Base-by-base conservation (phyloP, 2,888 invertebrate genomes). In the Chrysina gloriosa region DNA sequence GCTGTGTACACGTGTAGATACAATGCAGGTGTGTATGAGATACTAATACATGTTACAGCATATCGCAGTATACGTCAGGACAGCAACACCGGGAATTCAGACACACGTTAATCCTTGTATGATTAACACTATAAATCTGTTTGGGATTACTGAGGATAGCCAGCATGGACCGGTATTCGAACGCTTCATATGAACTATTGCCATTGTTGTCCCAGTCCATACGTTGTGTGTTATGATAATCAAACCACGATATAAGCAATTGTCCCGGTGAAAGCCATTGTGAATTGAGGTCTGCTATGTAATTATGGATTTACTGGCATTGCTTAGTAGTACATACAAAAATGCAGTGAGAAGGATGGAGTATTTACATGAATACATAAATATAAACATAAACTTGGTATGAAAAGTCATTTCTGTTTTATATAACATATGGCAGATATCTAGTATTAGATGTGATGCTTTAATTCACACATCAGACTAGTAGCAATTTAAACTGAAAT, bases 91-190 rank as follows among this genome's bases (percentile, higher is more conserved):
- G 68, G 65, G 68, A 71, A 68, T 72, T 69, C 70, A 69, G 70
- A 69, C 70, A 73, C 68, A 81, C 84, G 85, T 83, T 87, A 87
- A 87, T 87, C 87, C 86, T 81, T 79, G 82, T 84, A 86, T 86
- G 86, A 87, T 87, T 87, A 87, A 87, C 87, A 86, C 86, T 84
- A 87, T 87, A 87, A 87, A 87, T 87, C 87, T 86, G 85, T 83
- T 84, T 80, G 77, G 83, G 83, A 82, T 83, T 83, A 83, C 72
- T 80, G 80, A 45, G 66, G 77, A 80, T 80, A 79, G 80, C 80
- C 81, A 73, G 74, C 72, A 71, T 69, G 69, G 72, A 72, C 71
- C 72, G 69, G 71, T 68, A 75, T 75, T 27, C 39, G 76, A 75
- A 75, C 72, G 75, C 75, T 73, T 74, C 72, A 65, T 75, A 76